Conservation (phyloP, 2,888 invertebrate species). For the Hartigia nigra region DNA sequence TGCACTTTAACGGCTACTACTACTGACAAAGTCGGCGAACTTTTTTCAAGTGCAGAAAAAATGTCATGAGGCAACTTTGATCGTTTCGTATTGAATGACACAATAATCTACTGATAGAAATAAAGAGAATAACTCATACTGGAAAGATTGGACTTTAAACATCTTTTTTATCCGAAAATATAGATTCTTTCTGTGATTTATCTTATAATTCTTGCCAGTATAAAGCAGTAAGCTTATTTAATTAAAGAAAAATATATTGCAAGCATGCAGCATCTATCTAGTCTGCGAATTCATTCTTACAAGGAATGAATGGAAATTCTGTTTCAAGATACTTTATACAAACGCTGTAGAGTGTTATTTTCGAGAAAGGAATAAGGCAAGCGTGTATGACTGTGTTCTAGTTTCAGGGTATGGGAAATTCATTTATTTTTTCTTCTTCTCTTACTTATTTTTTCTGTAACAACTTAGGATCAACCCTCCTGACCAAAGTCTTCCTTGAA, state of each 20-base stretch:
- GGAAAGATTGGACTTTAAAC: conserved; percentile 26
- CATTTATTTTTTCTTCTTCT: conserved; percentile 26
- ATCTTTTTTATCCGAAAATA: conserved; percentile 46
- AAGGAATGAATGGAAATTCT: conserved; percentile 17
- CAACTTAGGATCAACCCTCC: conserved; percentile 79
- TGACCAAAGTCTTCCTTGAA: conserved; percentile 99
- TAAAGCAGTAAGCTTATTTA: background rate
- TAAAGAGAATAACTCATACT: background rate
- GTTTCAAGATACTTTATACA: conserved; percentile 16
- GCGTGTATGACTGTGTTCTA: conserved; percentile 20
- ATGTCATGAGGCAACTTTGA: background rate
- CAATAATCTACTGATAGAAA: background rate
- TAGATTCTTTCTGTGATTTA: conserved; percentile 37
- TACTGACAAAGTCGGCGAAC: background rate
- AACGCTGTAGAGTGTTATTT: conserved; percentile 15
- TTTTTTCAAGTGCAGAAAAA: too few species aligned
- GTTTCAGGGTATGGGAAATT: conserved; percentile 27
- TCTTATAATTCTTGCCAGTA: conserved; percentile 2
- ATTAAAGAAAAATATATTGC: background rate
- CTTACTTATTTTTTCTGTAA: conserved; percentile 9
- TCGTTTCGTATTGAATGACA: background rate
- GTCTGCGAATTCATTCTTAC: conserved; percentile 7
- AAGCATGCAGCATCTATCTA: background rate
- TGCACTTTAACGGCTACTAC: background rate
- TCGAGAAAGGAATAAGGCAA: conserved; percentile 23